phyloP scores from a whole-genome alignment of 1,140 invertebrate species.

The Paraescarpia echinospica region DNA sequence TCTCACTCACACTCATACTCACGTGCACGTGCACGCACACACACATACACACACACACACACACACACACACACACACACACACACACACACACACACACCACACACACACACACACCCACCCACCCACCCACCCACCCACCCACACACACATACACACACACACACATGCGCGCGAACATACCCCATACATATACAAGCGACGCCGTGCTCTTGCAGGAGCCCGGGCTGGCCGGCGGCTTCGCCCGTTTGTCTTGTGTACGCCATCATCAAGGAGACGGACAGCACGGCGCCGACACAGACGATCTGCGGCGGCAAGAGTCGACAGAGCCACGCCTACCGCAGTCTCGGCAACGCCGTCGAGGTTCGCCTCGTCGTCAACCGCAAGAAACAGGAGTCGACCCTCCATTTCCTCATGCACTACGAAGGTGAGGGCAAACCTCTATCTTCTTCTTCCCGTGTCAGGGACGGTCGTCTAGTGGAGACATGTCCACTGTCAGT shows the following conservation, averaged over 20 bases:
- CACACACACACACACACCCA: background rate
- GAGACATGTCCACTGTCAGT: no score
- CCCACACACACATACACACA: background rate
- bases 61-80: background rate
- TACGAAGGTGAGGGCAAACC: conserved; percentile 16
- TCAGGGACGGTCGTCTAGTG: no score
- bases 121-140: background rate
- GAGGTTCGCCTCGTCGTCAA: conserved; percentile 21
- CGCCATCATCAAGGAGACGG: conserved; percentile 22
- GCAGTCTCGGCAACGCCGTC: background rate
- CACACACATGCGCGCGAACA: background rate
- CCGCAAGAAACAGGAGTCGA: background rate
- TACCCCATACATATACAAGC: background rate
- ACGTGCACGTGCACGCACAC: background rate
- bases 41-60: background rate
- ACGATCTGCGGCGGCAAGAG: conserved; percentile 19
- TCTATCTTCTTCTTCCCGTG: no score
- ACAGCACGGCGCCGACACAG: background rate
- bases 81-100: background rate
- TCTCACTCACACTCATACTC: background rate
- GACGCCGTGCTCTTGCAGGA: background rate
- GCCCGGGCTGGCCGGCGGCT: background rate
- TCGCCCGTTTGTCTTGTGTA: conserved; percentile 15
- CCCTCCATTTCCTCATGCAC: background rate
- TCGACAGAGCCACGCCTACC: conserved; percentile 19